A percentile compares a stretch with the other conserved stretches of the same genome.
These are phyloP conservation scores for Pachycephala philippinensis DNA, from an alignment of 2,113 vertebrate genomes.

Conservation along the genomic window DNA sequence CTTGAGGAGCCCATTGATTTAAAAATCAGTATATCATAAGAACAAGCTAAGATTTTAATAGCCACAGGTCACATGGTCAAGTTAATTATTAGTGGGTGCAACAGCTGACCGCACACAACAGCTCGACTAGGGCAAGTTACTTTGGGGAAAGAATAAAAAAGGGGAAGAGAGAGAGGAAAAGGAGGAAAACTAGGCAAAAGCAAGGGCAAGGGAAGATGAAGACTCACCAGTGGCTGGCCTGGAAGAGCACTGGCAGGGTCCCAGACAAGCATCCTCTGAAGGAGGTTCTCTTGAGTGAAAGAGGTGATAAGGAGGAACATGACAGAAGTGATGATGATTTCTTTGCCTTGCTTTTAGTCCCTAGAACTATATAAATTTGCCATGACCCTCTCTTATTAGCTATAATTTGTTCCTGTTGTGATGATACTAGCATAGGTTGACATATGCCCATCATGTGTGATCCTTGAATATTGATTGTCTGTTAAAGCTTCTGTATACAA, in stretches of 20 bases:
- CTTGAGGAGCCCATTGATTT: neutral
- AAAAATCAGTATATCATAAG: neutral
- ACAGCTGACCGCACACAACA: neutral
- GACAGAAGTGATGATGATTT: neutral
- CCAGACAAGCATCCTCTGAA: accelerated
- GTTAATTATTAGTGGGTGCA: neutral
- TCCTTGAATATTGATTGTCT: neutral
- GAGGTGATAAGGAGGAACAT: neutral
- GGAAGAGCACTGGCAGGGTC: neutral
- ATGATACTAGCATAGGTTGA: neutral
- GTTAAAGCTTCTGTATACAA: neutral
- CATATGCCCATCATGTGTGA: accelerated
- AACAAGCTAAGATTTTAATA: neutral
- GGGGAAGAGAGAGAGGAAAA: neutral
- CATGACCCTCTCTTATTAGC: neutral
- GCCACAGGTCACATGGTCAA: neutral
- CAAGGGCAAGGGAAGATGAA: neutral
- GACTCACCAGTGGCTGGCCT: neutral
- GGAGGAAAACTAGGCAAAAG: accelerated
- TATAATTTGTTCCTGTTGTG: neutral
- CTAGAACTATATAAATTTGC: neutral
- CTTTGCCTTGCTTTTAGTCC: neutral
- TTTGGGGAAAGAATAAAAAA: neutral
- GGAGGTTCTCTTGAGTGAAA: neutral
- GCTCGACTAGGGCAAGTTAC: neutral